Base-by-base conservation (phyloP, 2,797 vertebrate genomes). In the Limnodromus scolopaceus region DNA sequence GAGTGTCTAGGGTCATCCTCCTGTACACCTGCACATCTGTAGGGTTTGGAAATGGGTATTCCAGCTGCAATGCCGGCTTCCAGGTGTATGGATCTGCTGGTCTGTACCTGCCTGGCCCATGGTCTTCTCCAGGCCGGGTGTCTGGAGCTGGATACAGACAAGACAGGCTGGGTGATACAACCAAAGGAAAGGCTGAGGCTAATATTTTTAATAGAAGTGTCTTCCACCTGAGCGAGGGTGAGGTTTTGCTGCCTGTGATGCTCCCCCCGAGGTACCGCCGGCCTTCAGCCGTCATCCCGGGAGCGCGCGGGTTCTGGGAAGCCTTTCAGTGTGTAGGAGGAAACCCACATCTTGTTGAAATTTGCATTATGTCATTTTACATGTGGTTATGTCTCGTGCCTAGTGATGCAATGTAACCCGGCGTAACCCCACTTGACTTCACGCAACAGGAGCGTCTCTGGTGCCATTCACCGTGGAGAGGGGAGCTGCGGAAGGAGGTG, bases 381-480 rank as follows among this genome's bases (percentile, higher is more conserved):
- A 94, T 84, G 92, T 69, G 91, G 70, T 96, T 96, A 72, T 94
- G 95, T 96, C 96, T 97, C 46, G 89, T 95, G 93, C 95, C 93
- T 93, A 65, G 91, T 96, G 94, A 90, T 81, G 81, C 92, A 93
- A 49, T 2, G 43, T 66, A 92, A 93, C 91, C 92, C 64, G 0
- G n/a, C 13, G 11, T 75, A 70, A 95, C 96, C 95, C 86, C 78
- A 46, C 74, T 69, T 92, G 95, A 53, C 94, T 90, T 79, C 23
- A 66, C 43, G 16, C 89, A 63, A 71, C 28, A 19, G 95, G 97
- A 92, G 83, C 34, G 57, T 79, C 75, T 84, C 92, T 83, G 34
- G 86, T 95, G 90, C 86, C 94, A 88, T 36, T 97, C 95, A 94
- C 74, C 57, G 38, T 39, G 45, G 49, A 60, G 76, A 93, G 87